Evolutionary conservation across 2,888 invertebrate species (phyloP).

Genomic region (Athrips mouffetella): DNA sequence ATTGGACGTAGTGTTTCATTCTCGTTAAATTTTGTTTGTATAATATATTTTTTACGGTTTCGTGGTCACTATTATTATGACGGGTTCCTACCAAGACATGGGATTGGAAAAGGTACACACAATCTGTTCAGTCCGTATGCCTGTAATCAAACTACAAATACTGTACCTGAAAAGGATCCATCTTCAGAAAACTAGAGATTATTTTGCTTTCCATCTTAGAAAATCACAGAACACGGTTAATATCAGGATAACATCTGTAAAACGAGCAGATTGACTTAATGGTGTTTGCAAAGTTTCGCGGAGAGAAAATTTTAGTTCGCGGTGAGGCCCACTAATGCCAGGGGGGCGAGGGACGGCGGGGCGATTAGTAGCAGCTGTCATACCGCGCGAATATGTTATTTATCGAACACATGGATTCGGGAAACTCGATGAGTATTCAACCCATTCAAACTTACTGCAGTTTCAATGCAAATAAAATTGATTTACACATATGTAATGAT

Average conservation of each 20-base stretch:
- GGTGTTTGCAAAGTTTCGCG: constrained; percentile 68
- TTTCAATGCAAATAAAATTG: too few species aligned
- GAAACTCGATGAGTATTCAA: neutral
- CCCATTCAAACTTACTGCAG: too few species aligned
- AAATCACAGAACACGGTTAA: constrained; percentile 37
- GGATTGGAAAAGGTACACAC: too few species aligned
- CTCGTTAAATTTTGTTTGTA: too few species aligned
- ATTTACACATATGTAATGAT: too few species aligned
- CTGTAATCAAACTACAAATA: too few species aligned
- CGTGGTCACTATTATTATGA: too few species aligned
- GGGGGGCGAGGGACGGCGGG: constrained; percentile 39
- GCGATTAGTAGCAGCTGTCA: constrained; percentile 74
- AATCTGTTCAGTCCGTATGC: too few species aligned
- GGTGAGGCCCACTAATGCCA: constrained; percentile 53
- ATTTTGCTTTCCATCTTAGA: neutral
- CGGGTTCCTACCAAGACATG: too few species aligned
- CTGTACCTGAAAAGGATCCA: too few species aligned
- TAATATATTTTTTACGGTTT: too few species aligned
- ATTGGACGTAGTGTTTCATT: too few species aligned
- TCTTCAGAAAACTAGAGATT: neutral
- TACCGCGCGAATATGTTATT: constrained; percentile 64
- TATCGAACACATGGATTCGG: constrained; percentile 31
- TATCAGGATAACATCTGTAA: constrained; percentile 69
- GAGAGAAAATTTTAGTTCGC: constrained; percentile 67
- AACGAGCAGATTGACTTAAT: constrained; percentile 73